Conservation (phyloP, 2,888 invertebrate genomes). For the Eupithecia vulgata region DNA sequence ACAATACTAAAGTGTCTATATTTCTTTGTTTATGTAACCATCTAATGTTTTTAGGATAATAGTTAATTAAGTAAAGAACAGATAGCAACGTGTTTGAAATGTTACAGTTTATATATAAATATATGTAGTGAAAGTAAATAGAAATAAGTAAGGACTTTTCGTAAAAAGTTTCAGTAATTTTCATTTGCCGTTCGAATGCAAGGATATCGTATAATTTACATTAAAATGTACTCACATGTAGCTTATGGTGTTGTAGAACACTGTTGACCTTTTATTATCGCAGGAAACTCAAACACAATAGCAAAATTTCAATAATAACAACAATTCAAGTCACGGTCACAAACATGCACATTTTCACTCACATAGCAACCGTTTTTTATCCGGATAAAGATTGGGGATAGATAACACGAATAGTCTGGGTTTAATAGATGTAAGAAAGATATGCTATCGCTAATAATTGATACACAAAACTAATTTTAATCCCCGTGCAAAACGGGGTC, state of each 20-base stretch:
- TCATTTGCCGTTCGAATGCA: background rate
- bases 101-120: background rate
- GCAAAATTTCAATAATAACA: constrained; percentile 20
- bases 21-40: background rate
- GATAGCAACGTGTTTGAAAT: background rate
- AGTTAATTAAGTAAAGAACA: background rate
- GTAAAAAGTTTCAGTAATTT: background rate
- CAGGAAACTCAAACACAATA: constrained; percentile 25
- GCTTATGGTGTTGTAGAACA: constrained; percentile 10
- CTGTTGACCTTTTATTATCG: constrained; percentile 31
- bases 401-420: background rate
- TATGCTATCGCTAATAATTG: constrained; percentile 23
- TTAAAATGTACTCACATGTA: constrained; percentile 21
- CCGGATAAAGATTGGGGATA: constrained; percentile 6
- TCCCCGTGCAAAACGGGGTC: constrained; percentile 18
- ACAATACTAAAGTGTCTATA: background rate
- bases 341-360: constrained; percentile 28
- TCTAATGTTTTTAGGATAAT: background rate
- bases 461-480: constrained; percentile 13
- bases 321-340: constrained; percentile 24
- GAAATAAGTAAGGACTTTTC: background rate
- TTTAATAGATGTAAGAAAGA: constrained; percentile 10
- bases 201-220: constrained; percentile 16
- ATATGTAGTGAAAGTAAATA: background rate
- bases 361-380: constrained; percentile 22